Evolutionary conservation across 2,888 invertebrate genomes (phyloP).

Genomic region (Pasiphila rectangulata): DNA sequence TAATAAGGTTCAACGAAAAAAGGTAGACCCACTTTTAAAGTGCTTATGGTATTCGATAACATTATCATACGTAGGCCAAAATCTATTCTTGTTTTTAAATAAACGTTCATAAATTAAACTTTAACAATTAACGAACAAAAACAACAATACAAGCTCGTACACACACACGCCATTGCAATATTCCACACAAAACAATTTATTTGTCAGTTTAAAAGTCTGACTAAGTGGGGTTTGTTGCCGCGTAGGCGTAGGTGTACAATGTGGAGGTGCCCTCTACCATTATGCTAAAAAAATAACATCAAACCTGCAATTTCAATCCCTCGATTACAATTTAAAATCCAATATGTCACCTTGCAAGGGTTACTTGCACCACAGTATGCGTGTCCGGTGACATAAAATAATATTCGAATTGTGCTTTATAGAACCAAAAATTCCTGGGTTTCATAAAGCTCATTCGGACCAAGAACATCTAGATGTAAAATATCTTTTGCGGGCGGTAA

Average conservation of each 20-base stretch:
- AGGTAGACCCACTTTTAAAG: too few species aligned
- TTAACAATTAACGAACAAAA: too few species aligned
- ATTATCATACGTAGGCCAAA: too few species aligned
- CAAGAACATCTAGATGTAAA: too few species aligned
- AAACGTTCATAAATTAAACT: too few species aligned
- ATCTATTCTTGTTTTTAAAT: too few species aligned
- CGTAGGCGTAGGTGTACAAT: not conserved
- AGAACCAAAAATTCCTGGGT: not conserved
- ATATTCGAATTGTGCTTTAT: not conserved
- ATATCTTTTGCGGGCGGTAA: too few species aligned
- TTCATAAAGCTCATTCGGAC: too few species aligned
- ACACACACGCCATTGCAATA: too few species aligned
- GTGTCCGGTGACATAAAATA: slow-evolving; percentile 28
- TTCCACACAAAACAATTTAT: not conserved
- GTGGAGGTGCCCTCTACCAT: not conserved
- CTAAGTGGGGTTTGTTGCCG: not conserved
- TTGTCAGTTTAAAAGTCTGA: not conserved
- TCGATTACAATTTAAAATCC: slow-evolving; percentile 31
- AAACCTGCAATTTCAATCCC: slow-evolving; percentile 25
- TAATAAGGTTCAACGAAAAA: too few species aligned
- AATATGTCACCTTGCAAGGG: slow-evolving; percentile 54
- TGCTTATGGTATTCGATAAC: too few species aligned
- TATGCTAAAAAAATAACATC: slow-evolving; percentile 23
- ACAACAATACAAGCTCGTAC: too few species aligned
- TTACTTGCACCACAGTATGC: slow-evolving; percentile 47